These are phyloP conservation scores for Tridacna crocea DNA, from an alignment of 2,888 invertebrate genomes.

Conservation along the genomic window DNA sequence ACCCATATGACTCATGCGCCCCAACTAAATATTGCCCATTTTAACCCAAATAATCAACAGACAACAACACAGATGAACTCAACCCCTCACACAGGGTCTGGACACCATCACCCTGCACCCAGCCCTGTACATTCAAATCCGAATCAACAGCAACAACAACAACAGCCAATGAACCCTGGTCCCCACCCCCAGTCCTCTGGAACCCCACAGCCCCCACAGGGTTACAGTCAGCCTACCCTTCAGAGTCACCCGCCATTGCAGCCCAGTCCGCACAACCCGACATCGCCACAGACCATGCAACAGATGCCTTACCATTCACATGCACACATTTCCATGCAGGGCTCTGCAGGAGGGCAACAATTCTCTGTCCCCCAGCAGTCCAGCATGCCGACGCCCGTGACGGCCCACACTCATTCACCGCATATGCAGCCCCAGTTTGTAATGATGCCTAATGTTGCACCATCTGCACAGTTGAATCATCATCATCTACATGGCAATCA, in stretches of 20 bases:
- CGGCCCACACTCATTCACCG: conserved; percentile 51
- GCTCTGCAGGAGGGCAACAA: conserved; percentile 51
- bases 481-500: conserved; percentile 67
- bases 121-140: conserved; percentile 69
- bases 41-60: conserved; percentile 38
- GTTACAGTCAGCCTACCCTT: conserved; percentile 59
- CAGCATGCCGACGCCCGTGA: conserved; percentile 49
- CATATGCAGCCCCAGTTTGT: conserved; percentile 68
- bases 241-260: conserved; percentile 71
- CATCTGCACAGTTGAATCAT: conserved; percentile 61
- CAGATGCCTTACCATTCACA: conserved; percentile 45
- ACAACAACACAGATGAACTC: conserved; percentile 61
- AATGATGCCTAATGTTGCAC: conserved; percentile 66
- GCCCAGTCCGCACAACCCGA: conserved; percentile 73
- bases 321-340: conserved; percentile 59
- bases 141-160: conserved; percentile 35
- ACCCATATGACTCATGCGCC: conserved; percentile 61
- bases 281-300: conserved; percentile 67
- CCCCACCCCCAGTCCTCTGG: conserved; percentile 70
- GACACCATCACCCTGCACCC: conserved; percentile 68
- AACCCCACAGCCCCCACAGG: conserved; percentile 70
- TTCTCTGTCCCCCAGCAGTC: conserved; percentile 54
- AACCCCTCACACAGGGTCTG: conserved; percentile 52
- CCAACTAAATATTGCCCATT: conserved; percentile 46
- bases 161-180: conserved; percentile 62